phyloP scores from a whole-genome alignment of 2,797 vertebrate genomes.

The Syngnathus rostellatus region DNA sequence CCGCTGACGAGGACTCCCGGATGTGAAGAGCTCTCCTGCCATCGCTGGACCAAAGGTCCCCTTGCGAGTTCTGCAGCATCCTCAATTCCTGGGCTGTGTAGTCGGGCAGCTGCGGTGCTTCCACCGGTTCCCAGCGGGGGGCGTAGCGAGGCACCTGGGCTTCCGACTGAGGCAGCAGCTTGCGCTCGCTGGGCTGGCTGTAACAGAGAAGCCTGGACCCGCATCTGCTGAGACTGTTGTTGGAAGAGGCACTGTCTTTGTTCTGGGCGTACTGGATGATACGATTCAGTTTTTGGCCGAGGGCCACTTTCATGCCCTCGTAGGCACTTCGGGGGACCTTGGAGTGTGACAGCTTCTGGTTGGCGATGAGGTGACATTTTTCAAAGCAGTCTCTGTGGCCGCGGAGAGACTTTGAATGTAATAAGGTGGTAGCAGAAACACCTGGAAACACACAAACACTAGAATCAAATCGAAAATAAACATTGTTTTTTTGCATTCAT shows the following conservation, averaged over 20 bases:
- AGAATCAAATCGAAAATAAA: background rate
- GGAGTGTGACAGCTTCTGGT: conserved; percentile 86
- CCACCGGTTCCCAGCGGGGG: conserved; percentile 75
- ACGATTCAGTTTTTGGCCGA: conserved; percentile 90
- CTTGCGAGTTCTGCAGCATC: conserved; percentile 61
- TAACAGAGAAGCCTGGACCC: conserved; percentile 76
- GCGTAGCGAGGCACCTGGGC: conserved; percentile 88
- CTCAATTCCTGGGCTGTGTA: conserved; percentile 66
- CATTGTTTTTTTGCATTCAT: background rate
- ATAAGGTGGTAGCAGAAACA: conserved; percentile 77
- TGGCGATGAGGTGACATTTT: conserved; percentile 96
- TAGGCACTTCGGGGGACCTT: conserved; percentile 86
- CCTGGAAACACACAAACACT: conserved; percentile 63
- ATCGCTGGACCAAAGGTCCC: conserved; percentile 63
- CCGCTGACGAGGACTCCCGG: conserved; percentile 31
- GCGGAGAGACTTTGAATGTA: conserved; percentile 88
- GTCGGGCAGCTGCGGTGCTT: conserved; percentile 50
- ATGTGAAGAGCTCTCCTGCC: conserved; percentile 59
- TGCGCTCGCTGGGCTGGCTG: conserved; percentile 77
- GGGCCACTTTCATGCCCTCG: conserved; percentile 85
- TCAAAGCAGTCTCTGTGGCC: conserved; percentile 98
- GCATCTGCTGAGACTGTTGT: conserved; percentile 67
- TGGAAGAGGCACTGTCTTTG: conserved; percentile 76
- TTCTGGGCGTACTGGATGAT: conserved; percentile 94
- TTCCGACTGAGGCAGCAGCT: conserved; percentile 78